Percentiles rank a stretch among this genome's conserved stretches.
Conservation (phyloP, 2,113 vertebrate species). For the Calyptommatus sinebrachiatus region DNA sequence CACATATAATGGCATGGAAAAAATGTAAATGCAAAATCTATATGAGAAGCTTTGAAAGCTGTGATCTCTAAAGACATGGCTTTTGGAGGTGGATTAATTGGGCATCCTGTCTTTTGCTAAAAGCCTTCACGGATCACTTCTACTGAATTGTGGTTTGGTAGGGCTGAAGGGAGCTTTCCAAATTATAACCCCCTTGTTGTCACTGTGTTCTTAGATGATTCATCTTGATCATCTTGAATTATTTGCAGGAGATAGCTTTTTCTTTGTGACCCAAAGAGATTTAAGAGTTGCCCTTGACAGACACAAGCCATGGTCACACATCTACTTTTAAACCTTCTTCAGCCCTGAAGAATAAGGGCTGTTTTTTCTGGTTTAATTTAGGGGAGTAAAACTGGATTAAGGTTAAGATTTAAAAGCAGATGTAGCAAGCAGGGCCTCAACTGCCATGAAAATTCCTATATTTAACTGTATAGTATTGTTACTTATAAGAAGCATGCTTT, state of each 20-base stretch:
- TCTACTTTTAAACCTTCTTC: no score
- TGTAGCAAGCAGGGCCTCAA: neutral
- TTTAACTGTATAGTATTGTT: neutral
- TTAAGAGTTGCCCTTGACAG: neutral
- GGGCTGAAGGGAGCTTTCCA: no score
- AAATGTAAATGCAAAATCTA: no score
- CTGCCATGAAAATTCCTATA: neutral
- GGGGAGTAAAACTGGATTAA: no score
- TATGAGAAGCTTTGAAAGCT: neutral
- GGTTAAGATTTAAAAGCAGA: no score
- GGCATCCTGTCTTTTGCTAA: neutral
- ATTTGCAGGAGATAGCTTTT: neutral
- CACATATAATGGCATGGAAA: no score
- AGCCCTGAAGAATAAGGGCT: no score
- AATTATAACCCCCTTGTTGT: no score
- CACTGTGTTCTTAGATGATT: neutral
- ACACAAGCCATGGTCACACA: neutral
- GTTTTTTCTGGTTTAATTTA: no score
- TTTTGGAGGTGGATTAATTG: neutral
- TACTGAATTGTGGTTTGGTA: no score
- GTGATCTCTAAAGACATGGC: neutral
- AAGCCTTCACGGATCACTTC: neutral
- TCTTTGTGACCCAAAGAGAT: neutral
- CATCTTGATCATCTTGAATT: neutral
- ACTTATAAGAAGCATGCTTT: neutral